Evolutionary conservation across 1,140 invertebrate species (phyloP), one percentile per base, ranked within the genome.

Genomic region (Cyphomyrmex costatus): DNA sequence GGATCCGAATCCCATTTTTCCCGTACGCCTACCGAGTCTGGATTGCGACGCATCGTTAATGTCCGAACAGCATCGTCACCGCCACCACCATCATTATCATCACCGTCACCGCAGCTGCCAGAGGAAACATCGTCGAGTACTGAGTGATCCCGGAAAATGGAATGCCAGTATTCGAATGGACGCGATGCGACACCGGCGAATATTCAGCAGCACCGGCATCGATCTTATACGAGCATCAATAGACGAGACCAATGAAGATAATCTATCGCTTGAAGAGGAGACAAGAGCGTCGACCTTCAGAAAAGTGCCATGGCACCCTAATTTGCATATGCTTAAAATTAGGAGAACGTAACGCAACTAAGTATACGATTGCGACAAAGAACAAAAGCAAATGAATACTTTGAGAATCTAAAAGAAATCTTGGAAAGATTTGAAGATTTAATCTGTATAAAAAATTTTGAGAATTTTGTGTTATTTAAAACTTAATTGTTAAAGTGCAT

Each of bases 251-350:
- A 86, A 87, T 60, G 86, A 89, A 21, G 83, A 92, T 58, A 51
- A 83, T 30, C 30, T 30, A 61, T 63, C 82, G 49, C 86, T 80
- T 21, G 84, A 88, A 12, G 91, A 92, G 49, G 87, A 83, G 60
- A 56, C 86, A 49, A 91, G 80, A 63, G 91, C 92, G 66, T 92
- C 93, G 88, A 94, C 94, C 19, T 95, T 95, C 88, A 92, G 94
- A 82, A 95, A 95, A 94, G 94, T 95, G 92, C 95, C 95, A 92
- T 95, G 95, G 95, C 95, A 95, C 92, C 92, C 94, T 27, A 95
- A 95, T 76, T 92, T 95, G 76, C 95, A 95, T 88, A 95, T 95
- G 95, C 92, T 95, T 86, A 95, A 95, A 85, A 94, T 95, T 82
- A 94, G 93, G 92, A 90, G 91, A 88, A 87, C 87, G 65, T 94